phyloP scores from a whole-genome alignment of 2,797 vertebrate genomes.

The Linurgus olivaceus region DNA sequence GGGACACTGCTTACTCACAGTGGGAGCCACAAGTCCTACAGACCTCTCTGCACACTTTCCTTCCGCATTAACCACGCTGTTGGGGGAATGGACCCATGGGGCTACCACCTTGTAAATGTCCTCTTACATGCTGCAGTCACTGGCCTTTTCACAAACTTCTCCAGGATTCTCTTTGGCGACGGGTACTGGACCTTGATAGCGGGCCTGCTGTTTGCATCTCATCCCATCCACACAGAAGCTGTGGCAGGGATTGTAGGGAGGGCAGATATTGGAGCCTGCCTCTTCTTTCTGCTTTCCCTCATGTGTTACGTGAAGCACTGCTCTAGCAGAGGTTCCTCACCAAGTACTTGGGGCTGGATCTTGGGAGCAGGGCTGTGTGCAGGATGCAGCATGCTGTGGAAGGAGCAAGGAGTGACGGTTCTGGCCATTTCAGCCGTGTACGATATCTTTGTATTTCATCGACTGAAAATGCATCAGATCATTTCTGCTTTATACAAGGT shows the following conservation, averaged over 20 bases:
- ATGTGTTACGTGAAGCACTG: constrained; percentile 92
- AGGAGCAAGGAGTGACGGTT: constrained; percentile 97
- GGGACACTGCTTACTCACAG: constrained; percentile 97
- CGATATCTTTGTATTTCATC: constrained; percentile 91
- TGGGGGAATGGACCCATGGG: constrained; percentile 93
- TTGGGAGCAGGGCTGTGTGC: constrained; percentile 85
- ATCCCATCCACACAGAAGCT: constrained; percentile 95
- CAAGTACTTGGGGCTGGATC: constrained; percentile 87
- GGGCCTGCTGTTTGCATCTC: constrained; percentile 92
- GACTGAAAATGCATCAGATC: constrained; percentile 86
- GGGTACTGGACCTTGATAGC: constrained; percentile 92
- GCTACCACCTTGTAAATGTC: constrained; percentile 94
- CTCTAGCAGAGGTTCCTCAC: constrained; percentile 74
- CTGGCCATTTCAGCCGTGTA: constrained; percentile 90
- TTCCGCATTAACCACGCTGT: constrained; percentile 92
- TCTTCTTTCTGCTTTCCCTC: constrained; percentile 94
- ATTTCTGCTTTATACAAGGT: constrained; percentile 87
- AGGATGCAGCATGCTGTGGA: constrained; percentile 97
- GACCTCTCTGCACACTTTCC: constrained; percentile 96
- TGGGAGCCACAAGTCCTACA: constrained; percentile 98
- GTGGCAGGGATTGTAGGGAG: constrained; percentile 94
- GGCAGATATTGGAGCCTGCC: constrained; percentile 91
- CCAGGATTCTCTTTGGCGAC: constrained; percentile 87
- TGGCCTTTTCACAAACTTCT: constrained; percentile 89
- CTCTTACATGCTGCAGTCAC: constrained; percentile 88